Percentiles rank a stretch among this genome's conserved stretches.
These are phyloP conservation scores for Gopherus flavomarginatus DNA, from an alignment of 2,113 vertebrate genomes.

Conservation along the genomic window DNA sequence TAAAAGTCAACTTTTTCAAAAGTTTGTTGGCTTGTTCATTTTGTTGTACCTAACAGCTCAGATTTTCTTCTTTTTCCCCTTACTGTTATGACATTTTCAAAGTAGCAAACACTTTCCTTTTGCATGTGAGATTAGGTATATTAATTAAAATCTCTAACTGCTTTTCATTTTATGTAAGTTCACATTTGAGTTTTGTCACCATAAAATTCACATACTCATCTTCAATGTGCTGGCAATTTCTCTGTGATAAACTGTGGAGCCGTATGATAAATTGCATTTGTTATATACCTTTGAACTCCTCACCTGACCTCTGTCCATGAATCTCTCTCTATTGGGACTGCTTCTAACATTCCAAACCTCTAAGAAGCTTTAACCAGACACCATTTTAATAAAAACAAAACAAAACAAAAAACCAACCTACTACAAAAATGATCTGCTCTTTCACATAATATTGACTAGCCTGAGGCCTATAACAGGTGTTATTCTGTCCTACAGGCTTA, in stretches of 20 bases:
- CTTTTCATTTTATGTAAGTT: not conserved
- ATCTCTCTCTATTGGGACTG: not conserved
- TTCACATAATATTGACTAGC: not conserved
- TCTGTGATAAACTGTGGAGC: not conserved
- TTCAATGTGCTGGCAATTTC: not conserved
- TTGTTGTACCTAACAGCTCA: not conserved
- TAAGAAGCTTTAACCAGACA: not conserved
- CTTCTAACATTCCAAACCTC: not conserved
- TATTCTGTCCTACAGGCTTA: not conserved
- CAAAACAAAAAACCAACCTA: no score
- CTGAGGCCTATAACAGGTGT: not conserved
- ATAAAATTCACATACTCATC: not conserved
- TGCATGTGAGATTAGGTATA: not conserved
- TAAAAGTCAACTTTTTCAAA: not conserved
- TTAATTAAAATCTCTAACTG: not conserved
- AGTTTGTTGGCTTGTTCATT: not conserved
- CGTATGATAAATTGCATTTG: not conserved
- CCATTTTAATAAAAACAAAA: not conserved
- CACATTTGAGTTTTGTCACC: not conserved
- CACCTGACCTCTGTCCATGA: not conserved
- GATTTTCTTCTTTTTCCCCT: not conserved
- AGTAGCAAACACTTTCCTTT: not conserved
- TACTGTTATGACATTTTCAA: not conserved
- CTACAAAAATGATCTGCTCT: not conserved
- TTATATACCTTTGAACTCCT: not conserved